A percentile compares a stretch with the other conserved stretches of the same genome.
Evolutionary conservation across 2,797 vertebrate genomes (phyloP).

Genomic region (Danio jaintianensis): DNA sequence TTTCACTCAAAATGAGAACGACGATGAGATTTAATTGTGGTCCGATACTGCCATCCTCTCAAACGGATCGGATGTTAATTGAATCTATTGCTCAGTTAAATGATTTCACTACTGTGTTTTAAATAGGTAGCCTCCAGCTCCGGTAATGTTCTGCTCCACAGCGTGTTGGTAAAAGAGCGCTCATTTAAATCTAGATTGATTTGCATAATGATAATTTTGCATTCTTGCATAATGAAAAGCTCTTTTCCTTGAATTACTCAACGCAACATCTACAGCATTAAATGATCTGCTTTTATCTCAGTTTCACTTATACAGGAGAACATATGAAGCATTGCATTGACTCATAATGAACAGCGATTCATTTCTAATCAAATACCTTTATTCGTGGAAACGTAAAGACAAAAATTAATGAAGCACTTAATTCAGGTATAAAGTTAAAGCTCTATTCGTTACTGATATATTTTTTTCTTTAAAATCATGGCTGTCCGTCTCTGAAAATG

Average conservation of each 20-base stretch:
- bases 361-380: constrained; percentile 20
- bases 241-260: constrained; percentile 56
- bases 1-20: constrained; percentile 41
- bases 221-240: constrained; percentile 62
- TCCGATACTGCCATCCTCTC: constrained; percentile 51
- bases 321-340: constrained; percentile 49
- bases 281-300: constrained; percentile 55
- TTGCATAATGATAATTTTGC: constrained; percentile 77
- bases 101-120: constrained; percentile 80
- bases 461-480: not conserved
- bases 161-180: constrained; percentile 80
- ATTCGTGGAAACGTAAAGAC: not conserved
- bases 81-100: constrained; percentile 81
- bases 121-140: constrained; percentile 79
- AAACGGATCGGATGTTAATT: constrained; percentile 75
- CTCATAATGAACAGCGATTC: constrained; percentile 25
- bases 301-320: constrained; percentile 53
- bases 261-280: constrained; percentile 46
- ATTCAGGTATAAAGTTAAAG: not conserved
- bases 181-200: constrained; percentile 81
- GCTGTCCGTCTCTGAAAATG: not conserved
- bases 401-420: not conserved
- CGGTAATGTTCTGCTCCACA: constrained; percentile 80
- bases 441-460: not conserved
- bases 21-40: constrained; percentile 53